Evolutionary conservation across 2,113 vertebrate genomes (phyloP), one percentile per base, ranked within the genome.

Genomic region (Micromys minutus): DNA sequence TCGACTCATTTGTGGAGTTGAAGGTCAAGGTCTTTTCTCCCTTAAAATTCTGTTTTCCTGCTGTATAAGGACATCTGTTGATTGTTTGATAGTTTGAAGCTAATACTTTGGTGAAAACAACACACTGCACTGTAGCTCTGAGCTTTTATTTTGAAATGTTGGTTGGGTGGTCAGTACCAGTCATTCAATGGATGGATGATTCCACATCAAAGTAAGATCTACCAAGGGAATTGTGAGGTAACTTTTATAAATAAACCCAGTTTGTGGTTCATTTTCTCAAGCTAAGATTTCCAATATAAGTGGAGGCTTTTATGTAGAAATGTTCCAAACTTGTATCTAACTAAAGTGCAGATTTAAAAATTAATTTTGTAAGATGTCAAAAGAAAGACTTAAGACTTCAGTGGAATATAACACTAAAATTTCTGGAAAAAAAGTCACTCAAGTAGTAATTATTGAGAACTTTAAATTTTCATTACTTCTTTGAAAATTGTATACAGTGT

Each of bases 231-330:
- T 47, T 89, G 55, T 83, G 77, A 95, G 92, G 52, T 57, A 92
- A 91, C 45, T 96, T 95, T 91, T 79, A 87, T 69, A 95, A 95
- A 95, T 91, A 90, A 89, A 96, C 13, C 24, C 11, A 75, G 67
- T 84, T 91, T 81, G 57, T 89, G 87, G 39, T 26, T 87, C 69
- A 87, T 90, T 83, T 95, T 93, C 67, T 95, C 69, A 91, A 93
- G 55, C 42, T 96, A 39, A 74, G 86, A 81, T 87, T 95, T 69
- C 55, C 89, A 79, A 95, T 84, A 77, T 45, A 31, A 52, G 63
- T 76, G 92, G 45, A 95, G 52, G 42, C 29, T 45, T 83, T 86
- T n/a, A 52, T 92, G 4, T 7, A 87, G 42, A 16, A 61, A 8
- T 76, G 7, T 88, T 22, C 47, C 45, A 90, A 87, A 89, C 26